Conservation (phyloP, 2,797 vertebrate genomes). For the Notolepis coatsorum region DNA sequence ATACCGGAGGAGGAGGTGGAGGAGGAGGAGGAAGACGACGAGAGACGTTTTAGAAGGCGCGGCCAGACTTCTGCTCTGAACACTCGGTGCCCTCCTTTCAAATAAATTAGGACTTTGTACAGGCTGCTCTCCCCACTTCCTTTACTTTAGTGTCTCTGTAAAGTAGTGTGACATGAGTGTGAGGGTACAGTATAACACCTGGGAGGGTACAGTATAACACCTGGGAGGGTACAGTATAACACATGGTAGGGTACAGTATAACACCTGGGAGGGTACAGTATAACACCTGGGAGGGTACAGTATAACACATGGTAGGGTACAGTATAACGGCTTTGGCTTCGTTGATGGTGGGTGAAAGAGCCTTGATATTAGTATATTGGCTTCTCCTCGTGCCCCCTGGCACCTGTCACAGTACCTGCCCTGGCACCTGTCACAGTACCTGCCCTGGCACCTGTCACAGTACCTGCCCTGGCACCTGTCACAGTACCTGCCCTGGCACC, state of each 20-base stretch:
- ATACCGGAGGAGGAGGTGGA: not conserved
- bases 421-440: constrained; percentile 9
- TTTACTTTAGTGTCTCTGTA: too few species aligned
- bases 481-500: constrained; percentile 12
- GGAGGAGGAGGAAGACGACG: not conserved
- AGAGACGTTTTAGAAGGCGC: not conserved
- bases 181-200: too few species aligned
- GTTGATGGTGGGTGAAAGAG: constrained; percentile 5
- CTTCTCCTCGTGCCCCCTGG: constrained; percentile 20
- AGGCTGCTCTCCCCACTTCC: constrained; percentile 32
- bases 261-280: too few species aligned
- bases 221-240: too few species aligned
- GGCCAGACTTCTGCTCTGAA: constrained; percentile 10
- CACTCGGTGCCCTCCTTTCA: constrained; percentile 6
- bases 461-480: constrained; percentile 9
- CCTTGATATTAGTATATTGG: constrained; percentile 26
- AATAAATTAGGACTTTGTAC: constrained; percentile 61
- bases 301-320: not conserved
- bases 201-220: too few species aligned
- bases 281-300: too few species aligned
- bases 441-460: constrained; percentile 10
- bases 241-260: not conserved
- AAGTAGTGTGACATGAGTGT: too few species aligned
- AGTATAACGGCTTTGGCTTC: constrained; percentile 9
- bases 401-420: constrained; percentile 4